Evolutionary conservation across 2,113 vertebrate genomes (phyloP).

Genomic region (Myxocyprinus asiaticus): DNA sequence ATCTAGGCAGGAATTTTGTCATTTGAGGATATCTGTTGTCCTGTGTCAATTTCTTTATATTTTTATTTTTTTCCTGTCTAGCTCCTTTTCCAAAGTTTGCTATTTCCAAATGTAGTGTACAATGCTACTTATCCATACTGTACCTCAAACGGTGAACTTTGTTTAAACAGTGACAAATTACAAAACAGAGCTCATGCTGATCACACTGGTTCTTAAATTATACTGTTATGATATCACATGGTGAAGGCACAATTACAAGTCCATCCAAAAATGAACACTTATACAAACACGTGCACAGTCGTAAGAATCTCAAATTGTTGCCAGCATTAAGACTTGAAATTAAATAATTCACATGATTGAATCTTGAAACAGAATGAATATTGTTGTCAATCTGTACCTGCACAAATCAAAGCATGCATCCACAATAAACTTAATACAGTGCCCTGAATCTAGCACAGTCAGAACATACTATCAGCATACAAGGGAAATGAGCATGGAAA

Average conservation of each 20-base stretch:
- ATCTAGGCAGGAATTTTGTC: too few relatives aligned
- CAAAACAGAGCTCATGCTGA: not conserved
- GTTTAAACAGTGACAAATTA: not conserved
- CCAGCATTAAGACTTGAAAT: conserved; percentile 16
- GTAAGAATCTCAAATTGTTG: conserved; percentile 3
- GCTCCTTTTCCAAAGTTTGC: not conserved
- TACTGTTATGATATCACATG: not conserved
- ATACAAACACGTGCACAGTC: not conserved
- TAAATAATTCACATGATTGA: conserved; percentile 36
- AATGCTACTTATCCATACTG: not conserved
- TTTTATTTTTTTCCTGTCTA: not conserved
- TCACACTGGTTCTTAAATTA: not conserved
- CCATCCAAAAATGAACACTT: not conserved
- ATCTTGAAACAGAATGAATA: not conserved
- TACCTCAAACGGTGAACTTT: not conserved
- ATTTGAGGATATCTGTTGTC: not conserved
- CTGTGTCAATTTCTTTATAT: too few relatives aligned
- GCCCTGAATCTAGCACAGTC: not conserved
- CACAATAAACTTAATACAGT: not conserved
- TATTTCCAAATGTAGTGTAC: not conserved
- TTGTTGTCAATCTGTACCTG: not conserved
- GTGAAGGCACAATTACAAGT: not conserved
- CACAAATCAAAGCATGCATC: not conserved
- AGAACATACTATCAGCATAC: not conserved
- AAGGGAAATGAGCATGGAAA: not conserved